A percentile compares a stretch with the other conserved stretches of the same genome.
These are phyloP conservation scores for Micoletzkya japonica DNA, from an alignment of 2,888 invertebrate species.

Conservation along the genomic window DNA sequence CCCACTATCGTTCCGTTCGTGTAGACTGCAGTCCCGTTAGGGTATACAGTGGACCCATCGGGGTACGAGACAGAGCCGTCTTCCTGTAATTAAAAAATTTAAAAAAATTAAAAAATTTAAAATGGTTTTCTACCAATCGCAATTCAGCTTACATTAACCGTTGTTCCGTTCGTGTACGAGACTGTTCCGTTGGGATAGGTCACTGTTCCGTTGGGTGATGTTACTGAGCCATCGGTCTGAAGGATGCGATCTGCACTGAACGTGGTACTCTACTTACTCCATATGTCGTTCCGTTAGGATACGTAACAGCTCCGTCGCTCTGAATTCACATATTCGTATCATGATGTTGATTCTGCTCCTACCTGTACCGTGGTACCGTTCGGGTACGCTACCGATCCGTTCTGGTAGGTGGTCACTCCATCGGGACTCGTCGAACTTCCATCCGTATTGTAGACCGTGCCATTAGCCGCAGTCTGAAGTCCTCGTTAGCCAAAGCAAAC, in stretches of 20 bases:
- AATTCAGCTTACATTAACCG: too few species aligned
- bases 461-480: slow-evolving; percentile 4
- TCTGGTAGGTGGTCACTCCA: background rate
- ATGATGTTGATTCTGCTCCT: background rate
- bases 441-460: slow-evolving; percentile 13
- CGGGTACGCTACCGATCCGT: background rate
- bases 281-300: slow-evolving; percentile 7
- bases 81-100: too few species aligned
- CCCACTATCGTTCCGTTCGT: background rate
- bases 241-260: too few species aligned
- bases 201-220: slow-evolving; percentile 1
- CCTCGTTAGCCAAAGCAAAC: too few species aligned
- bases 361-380: slow-evolving; percentile 18
- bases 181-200: slow-evolving; percentile 14
- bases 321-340: background rate
- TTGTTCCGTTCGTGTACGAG: too few species aligned
- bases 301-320: background rate
- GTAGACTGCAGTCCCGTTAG: slow-evolving; percentile 7
- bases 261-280: background rate
- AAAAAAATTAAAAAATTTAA: too few species aligned
- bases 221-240: slow-evolving; percentile 5
- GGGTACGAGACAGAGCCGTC: slow-evolving; percentile 1
- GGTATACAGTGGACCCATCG: slow-evolving; percentile 5
- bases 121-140: too few species aligned
- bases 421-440: slow-evolving; percentile 9